Base-by-base conservation (phyloP, 2,888 invertebrate species). In the Eilema caniola region DNA sequence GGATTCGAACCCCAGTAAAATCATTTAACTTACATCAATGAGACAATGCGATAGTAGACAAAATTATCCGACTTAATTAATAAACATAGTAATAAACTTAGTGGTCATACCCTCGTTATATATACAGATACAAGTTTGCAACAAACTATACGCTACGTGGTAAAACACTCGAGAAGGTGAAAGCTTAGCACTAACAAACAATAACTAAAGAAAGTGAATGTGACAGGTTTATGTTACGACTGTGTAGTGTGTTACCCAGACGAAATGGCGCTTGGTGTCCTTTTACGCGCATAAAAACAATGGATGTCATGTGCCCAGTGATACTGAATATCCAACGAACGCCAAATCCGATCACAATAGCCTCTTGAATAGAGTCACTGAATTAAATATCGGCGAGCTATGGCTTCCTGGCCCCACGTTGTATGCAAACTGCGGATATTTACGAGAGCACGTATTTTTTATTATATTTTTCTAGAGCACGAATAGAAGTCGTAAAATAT, bases 331-430 rank as follows among this genome's bases (percentile, higher is more conserved):
- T 74, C 74, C 33, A 68, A 74, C 81, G 73, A 78, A 73, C 77
- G 80, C 90, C 90, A 90, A 92, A 91, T 88, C 83, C 82, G 86
- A 81, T 77, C 76, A 86, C 87, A 88, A 89, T 86, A 75, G 84
- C 70, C 64, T 71, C 76, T 75, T 74, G 80, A 83, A 85, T 84
- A 83, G 81, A 86, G 85, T 85, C 76, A 83, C 71, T 69, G 60
- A 86, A 82, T 83, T 75, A 78, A 79, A 77, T 66, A 71, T 67
- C 69, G 71, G 70, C 67, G 66, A 74, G 67, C 69, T 72, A 79
- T 71, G 70, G 73, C 68, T 78, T 70, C 66, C 60, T 67, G 75
- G 69, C 72, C 61, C 71, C 47, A 31, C 25, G 66, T 62, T 73
- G 68, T 67, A 75, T 74, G 67, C 69, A 73, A 72, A 68, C 65